Base-by-base conservation (phyloP, 2,113 vertebrate species). In the Brachyistius frenatus region DNA sequence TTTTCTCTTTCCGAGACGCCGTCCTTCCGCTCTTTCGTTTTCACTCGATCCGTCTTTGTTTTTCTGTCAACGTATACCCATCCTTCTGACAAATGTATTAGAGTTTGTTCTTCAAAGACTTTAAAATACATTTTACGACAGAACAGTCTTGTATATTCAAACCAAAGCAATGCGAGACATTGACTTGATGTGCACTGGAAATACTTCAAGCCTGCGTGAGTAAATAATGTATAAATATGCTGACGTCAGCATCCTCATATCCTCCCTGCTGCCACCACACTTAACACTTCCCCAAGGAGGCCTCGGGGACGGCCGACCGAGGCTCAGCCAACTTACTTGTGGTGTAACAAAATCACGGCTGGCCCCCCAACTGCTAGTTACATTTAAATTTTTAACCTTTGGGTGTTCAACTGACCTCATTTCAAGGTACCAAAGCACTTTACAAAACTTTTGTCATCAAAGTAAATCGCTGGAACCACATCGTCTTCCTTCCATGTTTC, bases 221-320 rank as follows among this genome's bases (percentile, higher is more conserved):
- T 89, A 53, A 89, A 81, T 86, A 78, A 86, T 81, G 66, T 11
- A 81, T 56, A 60, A n/a, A 32, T 3, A 36, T 44, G 3, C 0
- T 55, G 70, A 81, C n/a, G 56, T 73, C 70, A 64, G 46, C n/a
- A 46, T 71, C 75, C 83, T 77, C 60, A 35, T 5, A 46, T 68
- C 7, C 47, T 78, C 60, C 23, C 41, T 32, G 49, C 46, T 55
- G 55, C 57, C 66, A 4, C 44, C n/a, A 7, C 14, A 3, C 74
- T 44, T 50, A 69, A 54, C 78, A 46, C 2, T 36, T 78, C 57
- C 57, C 63, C n/a, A 3, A 47, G 36, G 56, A 35, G 54, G 49
- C 32, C 55, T 47, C 56, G 15, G 49, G 37, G 13, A 30, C 2
- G 33, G 30, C 36, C 36, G 46, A 67, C 3, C 23, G 68, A 72